These are phyloP conservation scores for Electrona antarctica DNA, from an alignment of 2,113 vertebrate species.

Conservation along the genomic window DNA sequence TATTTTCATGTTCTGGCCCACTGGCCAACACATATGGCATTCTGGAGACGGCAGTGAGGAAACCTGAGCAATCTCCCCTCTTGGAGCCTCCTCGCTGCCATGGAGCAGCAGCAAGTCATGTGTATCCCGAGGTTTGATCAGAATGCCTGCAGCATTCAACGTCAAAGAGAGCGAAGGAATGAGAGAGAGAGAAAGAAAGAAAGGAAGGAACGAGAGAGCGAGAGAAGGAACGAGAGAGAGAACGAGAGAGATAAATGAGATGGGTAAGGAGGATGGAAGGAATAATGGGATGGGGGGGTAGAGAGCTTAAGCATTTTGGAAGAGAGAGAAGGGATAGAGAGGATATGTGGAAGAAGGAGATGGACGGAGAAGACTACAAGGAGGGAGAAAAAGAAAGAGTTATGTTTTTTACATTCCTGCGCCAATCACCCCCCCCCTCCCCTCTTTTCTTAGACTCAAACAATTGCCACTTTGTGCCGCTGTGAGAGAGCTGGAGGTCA, in stretches of 20 bases:
- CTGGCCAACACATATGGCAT: conserved; percentile 8
- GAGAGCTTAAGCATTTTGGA: background rate
- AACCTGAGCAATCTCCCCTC: background rate
- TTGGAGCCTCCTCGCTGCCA: too few relatives aligned
- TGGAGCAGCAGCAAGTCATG: conserved; percentile 11
- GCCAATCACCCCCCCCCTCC: conserved; percentile 69
- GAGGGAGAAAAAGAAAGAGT: conserved; percentile 61
- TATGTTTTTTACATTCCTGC: conserved; percentile 77
- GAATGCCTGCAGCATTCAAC: conserved; percentile 17
- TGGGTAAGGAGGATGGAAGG: background rate
- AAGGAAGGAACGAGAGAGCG: background rate
- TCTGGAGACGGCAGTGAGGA: background rate
- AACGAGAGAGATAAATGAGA: conserved; percentile 17
- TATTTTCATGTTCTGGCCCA: conserved; percentile 22
- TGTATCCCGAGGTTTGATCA: conserved; percentile 25
- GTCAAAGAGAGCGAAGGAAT: conserved; percentile 12
- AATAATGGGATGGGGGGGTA: background rate
- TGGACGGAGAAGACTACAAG: conserved; percentile 13
- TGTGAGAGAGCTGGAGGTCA: conserved; percentile 63
- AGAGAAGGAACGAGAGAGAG: conserved; percentile 23
- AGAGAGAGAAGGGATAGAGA: conserved; percentile 15
- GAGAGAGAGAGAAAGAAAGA: conserved; percentile 12
- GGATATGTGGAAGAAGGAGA: conserved; percentile 18
- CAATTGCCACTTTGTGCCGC: conserved; percentile 81
- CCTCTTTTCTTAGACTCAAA: conserved; percentile 72